phyloP scores from a whole-genome alignment of 1,140 invertebrate genomes.

The Gonioctena quinquepunctata region DNA sequence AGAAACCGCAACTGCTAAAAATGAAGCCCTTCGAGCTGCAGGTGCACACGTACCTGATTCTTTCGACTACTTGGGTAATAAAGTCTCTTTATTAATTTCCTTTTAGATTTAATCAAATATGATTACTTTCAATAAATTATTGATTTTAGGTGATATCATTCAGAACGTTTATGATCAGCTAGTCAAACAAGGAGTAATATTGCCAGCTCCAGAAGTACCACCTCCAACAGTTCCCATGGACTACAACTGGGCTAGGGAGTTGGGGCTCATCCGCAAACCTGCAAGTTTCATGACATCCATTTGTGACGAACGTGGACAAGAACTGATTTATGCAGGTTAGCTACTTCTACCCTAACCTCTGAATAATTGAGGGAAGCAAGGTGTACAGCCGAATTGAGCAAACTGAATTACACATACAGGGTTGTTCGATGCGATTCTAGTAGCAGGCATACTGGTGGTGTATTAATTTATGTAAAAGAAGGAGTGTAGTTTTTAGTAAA shows the following conservation, averaged over 20 bases:
- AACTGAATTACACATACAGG: too few relatives aligned
- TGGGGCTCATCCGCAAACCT: slow-evolving; percentile 97
- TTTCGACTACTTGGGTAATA: slow-evolving; percentile 86
- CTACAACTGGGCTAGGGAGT: slow-evolving; percentile 97
- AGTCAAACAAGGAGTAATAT: slow-evolving; percentile 80
- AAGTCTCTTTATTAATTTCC: too few relatives aligned
- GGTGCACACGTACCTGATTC: slow-evolving; percentile 90
- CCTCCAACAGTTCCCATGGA: slow-evolving; percentile 99
- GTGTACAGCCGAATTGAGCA: too few relatives aligned
- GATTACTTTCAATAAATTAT: not conserved
- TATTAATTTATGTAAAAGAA: too few relatives aligned
- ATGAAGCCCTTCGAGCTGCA: slow-evolving; percentile 77
- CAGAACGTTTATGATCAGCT: slow-evolving; percentile 78
- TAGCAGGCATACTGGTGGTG: too few relatives aligned
- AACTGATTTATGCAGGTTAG: slow-evolving; percentile 88
- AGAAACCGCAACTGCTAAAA: slow-evolving; percentile 96
- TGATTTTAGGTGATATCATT: slow-evolving; percentile 63
- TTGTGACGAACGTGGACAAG: slow-evolving; percentile 98
- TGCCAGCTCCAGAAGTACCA: slow-evolving; percentile 87
- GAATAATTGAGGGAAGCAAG: too few relatives aligned
- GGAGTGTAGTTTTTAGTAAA: too few relatives aligned
- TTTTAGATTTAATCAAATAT: too few relatives aligned
- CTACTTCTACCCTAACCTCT: too few relatives aligned
- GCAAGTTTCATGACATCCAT: slow-evolving; percentile 99
- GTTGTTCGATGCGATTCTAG: too few relatives aligned